phyloP scores from a whole-genome alignment of 2,797 vertebrate species.

The Coranthus polyacanthus region DNA sequence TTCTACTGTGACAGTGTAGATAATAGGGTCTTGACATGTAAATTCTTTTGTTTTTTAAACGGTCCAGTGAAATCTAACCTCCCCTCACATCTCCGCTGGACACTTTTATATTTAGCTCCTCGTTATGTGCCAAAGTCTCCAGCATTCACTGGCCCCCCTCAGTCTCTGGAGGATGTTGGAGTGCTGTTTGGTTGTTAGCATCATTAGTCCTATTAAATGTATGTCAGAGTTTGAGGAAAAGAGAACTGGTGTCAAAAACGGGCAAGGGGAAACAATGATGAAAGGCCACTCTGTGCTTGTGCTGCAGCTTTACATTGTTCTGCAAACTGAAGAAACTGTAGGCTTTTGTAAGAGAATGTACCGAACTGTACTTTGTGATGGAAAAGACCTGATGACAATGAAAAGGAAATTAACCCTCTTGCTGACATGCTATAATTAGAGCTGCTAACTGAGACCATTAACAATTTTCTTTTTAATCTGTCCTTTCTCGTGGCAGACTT shows the following conservation, averaged over 20 bases:
- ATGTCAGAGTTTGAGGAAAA: conserved; percentile 24
- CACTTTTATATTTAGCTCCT: conserved; percentile 31
- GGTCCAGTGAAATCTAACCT: conserved; percentile 18
- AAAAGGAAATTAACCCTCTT: background rate
- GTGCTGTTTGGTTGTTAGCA: conserved; percentile 27
- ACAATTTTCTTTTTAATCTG: too few species aligned
- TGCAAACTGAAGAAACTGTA: background rate
- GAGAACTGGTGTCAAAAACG: background rate
- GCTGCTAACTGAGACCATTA: background rate
- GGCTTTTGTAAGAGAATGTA: background rate
- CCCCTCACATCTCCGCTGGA: conserved; percentile 35
- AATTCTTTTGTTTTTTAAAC: conserved; percentile 29
- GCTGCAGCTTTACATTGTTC: conserved; percentile 13
- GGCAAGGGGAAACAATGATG: conserved; percentile 28
- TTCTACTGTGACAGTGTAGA: conserved; percentile 34
- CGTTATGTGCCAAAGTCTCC: conserved; percentile 41
- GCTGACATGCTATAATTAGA: background rate
- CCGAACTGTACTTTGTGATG: background rate
- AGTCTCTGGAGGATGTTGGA: conserved; percentile 30
- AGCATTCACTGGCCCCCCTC: background rate
- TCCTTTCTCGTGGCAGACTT: too few species aligned
- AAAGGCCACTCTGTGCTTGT: background rate
- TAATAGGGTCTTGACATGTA: conserved; percentile 38
- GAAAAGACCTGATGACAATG: background rate
- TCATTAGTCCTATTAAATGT: conserved; percentile 43